Percentiles rank a stretch among this genome's conserved stretches.
Conservation (phyloP, 2,797 vertebrate genomes). For the Hippocampus kuda region DNA sequence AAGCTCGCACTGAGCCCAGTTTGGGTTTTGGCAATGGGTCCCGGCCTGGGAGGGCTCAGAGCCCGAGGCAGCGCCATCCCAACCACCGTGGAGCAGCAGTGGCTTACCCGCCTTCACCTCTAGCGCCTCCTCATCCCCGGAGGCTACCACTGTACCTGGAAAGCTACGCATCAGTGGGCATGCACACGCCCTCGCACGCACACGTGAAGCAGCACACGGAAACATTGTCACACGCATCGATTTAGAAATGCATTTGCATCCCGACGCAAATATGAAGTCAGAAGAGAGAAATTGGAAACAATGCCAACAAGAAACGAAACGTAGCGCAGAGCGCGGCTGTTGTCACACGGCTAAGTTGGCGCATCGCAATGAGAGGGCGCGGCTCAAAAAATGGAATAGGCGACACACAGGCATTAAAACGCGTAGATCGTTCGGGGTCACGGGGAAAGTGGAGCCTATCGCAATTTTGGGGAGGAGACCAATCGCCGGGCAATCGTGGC, state of each 20-base stretch:
- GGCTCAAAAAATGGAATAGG: no score
- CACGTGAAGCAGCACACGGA: constrained; percentile 19
- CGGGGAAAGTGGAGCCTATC: neutral
- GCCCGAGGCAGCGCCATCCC: constrained; percentile 46
- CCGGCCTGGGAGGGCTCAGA: constrained; percentile 46
- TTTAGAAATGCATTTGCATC: constrained; percentile 33
- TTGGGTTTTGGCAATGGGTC: constrained; percentile 40
- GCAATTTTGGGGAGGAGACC: neutral
- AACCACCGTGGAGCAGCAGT: constrained; percentile 50
- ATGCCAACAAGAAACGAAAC: neutral
- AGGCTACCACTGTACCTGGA: constrained; percentile 59
- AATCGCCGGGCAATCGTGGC: no score
- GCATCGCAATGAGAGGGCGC: no score
- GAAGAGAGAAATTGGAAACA: no score
- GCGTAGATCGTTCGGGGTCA: no score
- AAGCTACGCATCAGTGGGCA: constrained; percentile 54
- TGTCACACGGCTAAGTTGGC: no score
- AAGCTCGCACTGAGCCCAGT: constrained; percentile 36
- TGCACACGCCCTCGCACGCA: constrained; percentile 22
- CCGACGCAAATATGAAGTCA: constrained; percentile 13
- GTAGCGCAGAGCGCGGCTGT: no score
- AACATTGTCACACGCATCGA: constrained; percentile 17
- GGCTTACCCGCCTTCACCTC: constrained; percentile 63
- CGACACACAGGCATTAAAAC: no score
- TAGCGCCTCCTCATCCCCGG: constrained; percentile 60